Evolutionary conservation across 2,888 invertebrate genomes (phyloP).

Genomic region (Venustoraphidia nigricollis): DNA sequence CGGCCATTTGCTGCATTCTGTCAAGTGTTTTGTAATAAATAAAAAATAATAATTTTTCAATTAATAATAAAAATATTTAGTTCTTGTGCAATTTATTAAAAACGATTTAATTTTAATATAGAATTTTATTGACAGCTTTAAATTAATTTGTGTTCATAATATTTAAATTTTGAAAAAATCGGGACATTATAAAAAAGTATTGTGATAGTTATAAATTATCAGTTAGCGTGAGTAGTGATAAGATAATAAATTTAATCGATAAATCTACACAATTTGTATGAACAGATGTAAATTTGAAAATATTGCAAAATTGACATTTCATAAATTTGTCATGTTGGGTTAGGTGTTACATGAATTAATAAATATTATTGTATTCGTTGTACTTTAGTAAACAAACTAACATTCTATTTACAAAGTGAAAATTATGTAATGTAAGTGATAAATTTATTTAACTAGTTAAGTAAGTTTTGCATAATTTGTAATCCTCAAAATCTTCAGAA

Average conservation of each 20-base stretch:
- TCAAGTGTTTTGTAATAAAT: conserved; percentile 10
- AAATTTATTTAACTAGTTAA: too few relatives aligned
- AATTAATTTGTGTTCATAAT: background rate
- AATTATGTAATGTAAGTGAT: too few relatives aligned
- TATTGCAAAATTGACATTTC: background rate
- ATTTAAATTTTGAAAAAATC: background rate
- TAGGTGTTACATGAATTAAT: conserved; percentile 4
- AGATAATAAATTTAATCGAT: background rate
- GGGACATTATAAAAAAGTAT: background rate
- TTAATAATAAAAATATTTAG: background rate
- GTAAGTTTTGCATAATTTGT: too few relatives aligned
- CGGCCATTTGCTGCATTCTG: conserved; percentile 13
- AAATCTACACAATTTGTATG: background rate
- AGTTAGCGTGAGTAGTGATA: background rate
- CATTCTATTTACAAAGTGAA: too few relatives aligned
- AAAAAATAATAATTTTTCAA: conserved; percentile 1
- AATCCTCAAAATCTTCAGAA: too few relatives aligned
- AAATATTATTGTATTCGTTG: background rate
- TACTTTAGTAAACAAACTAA: too few relatives aligned
- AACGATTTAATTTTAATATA: background rate
- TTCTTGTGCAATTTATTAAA: background rate
- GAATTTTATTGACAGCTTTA: background rate
- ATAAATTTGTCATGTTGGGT: conserved; percentile 8
- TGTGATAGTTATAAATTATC: background rate
- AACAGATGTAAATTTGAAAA: background rate